phyloP scores from a whole-genome alignment of 2,113 vertebrate species.

The human (Homo sapiens) region GRCh38 chr7:77899501-77900000 shows the following conservation, averaged over 20 bases:
- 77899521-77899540: not conserved
- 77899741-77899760: conserved; percentile 12
- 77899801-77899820: conserved; percentile 33
- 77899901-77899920: too few species aligned
- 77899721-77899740: not conserved
- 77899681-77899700: conserved; percentile 17
- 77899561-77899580: not conserved
- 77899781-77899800: not conserved
- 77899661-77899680: not conserved
- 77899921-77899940: conserved; percentile 37
- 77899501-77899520: not conserved
- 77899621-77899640: not conserved
- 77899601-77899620: conserved; percentile 8
- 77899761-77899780: not conserved
- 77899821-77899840: not conserved
- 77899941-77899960: conserved; percentile 13
- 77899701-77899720: conserved; percentile 35
- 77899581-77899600: not conserved
- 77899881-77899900: not conserved
- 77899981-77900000: not conserved
- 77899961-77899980: not conserved
- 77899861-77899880: conserved; percentile 2
- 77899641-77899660: conserved; percentile 20
- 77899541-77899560: not conserved
- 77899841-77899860: not conserved